Base-by-base conservation (phyloP, 2,888 invertebrate genomes). In the Aporophyla nigra region DNA sequence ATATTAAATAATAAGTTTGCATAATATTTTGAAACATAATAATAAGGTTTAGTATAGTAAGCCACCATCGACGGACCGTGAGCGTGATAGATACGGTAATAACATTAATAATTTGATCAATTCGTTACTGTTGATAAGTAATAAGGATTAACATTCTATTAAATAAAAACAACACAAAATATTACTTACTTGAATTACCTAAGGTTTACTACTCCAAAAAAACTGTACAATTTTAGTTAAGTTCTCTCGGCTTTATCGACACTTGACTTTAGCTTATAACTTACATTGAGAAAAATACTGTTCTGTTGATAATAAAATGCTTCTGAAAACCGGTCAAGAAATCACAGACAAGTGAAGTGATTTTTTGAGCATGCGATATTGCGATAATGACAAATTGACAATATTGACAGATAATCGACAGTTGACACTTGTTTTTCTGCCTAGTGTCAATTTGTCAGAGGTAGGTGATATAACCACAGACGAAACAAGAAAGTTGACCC, bases 251-350 rank as follows among this genome's bases (percentile, higher is more conserved):
- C 9, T 80, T 51, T 58, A 43, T 40, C 53, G 63, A 58, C 65
- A 83, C 71, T 74, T 68, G 71, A 70, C 67, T 82, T 85, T 66
- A 61, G 73, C 74, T 74, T 81, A 77, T 21, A 24, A 16, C 43
- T 56, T 14, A 66, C 24, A 75, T 33, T 58, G n/a, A 61, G 12
- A 62, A 70, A 68, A 80, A 87, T 82, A 87, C 85, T 78, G 61
- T 69, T 65, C 43, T 62, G 53, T 74, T 77, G 33, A 0, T 65
- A 71, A 33, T 43, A 59, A 79, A 76, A 73, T 63, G 65, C 66
- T 51, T 63, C n/a, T 24, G 69, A 49, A 51, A 62, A 24, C 14
- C 7, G 2, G 40, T 40, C 10, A 53, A 49, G 10, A 49, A 78
- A 49, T 9, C 43, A 43, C 12, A 9, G 16, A 5, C 46, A n/a